Percentiles rank a stretch among this genome's conserved stretches.
phyloP scores from a whole-genome alignment of 1,140 invertebrate genomes.

The Neodiprion lecontei region DNA sequence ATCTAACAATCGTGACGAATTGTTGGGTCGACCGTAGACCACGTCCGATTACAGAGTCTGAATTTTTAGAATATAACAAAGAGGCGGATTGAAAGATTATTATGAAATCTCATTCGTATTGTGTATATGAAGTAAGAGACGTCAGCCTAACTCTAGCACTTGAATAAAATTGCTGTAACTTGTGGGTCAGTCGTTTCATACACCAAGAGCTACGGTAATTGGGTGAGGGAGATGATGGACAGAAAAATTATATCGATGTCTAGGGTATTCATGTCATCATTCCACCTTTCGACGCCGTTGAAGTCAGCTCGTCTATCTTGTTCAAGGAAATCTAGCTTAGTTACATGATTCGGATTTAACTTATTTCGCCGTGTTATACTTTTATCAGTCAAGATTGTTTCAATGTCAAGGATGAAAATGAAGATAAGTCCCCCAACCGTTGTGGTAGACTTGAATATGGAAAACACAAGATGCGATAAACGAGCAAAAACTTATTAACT shows the following conservation, averaged over 20 bases:
- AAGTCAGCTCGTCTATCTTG: no score
- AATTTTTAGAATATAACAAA: background rate
- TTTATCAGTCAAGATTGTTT: no score
- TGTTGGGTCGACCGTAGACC: background rate
- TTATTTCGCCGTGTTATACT: no score
- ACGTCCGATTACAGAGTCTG: background rate
- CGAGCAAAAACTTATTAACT: no score
- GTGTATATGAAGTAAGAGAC: background rate
- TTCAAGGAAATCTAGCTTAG: no score
- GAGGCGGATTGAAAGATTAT: background rate
- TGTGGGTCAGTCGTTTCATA: conserved; percentile 46
- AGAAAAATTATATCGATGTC: background rate
- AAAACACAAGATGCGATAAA: no score
- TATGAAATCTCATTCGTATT: background rate
- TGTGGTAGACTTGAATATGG: no score
- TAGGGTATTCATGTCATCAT: background rate
- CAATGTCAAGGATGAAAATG: no score
- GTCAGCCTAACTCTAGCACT: conserved; percentile 19
- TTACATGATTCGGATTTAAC: no score
- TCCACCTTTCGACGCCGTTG: background rate
- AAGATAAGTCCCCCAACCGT: no score
- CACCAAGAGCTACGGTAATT: conserved; percentile 30
- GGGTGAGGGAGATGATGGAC: background rate
- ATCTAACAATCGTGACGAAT: background rate
- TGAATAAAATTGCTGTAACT: conserved; percentile 38